Conservation (phyloP, 1,140 invertebrate species). For the Apis laboriosa region DNA sequence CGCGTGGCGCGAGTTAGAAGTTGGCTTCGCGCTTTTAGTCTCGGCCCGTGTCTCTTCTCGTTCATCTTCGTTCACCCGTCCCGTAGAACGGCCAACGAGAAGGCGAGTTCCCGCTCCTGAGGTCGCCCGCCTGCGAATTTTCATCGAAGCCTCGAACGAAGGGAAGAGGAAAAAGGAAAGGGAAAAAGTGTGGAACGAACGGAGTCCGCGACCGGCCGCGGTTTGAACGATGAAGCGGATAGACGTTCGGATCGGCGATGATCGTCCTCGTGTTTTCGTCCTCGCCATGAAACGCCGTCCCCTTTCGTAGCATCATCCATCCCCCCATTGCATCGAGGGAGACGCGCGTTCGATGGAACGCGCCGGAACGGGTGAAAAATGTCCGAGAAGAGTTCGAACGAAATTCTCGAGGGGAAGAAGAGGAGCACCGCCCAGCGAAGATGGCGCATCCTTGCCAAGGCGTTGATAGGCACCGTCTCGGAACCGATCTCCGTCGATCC, state of each 20-base stretch:
- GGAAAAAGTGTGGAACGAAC: neutral
- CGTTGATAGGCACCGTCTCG: conserved; percentile 79
- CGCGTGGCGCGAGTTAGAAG: conserved; percentile 74
- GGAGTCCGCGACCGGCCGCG: too few relatives aligned
- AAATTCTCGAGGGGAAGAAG: conserved; percentile 5
- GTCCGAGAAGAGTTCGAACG: conserved; percentile 25
- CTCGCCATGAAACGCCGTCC: neutral
- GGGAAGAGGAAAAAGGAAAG: neutral
- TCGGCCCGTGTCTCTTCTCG: conserved; percentile 68
- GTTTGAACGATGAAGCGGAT: neutral
- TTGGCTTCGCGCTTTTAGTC: conserved; percentile 71
- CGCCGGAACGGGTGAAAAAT: conserved; percentile 22
- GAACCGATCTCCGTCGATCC: conserved; percentile 71
- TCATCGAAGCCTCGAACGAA: neutral
- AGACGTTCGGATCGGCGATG: neutral
- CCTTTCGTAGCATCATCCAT: neutral
- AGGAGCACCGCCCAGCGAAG: conserved; percentile 82
- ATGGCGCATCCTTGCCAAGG: conserved; percentile 87
- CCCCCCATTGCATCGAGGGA: too few relatives aligned
- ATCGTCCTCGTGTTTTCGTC: neutral
- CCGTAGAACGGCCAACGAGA: neutral
- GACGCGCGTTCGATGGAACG: conserved; percentile 5
- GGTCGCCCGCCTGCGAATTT: too few relatives aligned
- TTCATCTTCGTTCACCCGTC: conserved; percentile 64
- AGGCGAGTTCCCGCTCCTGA: neutral